phyloP scores from a whole-genome alignment of 1,140 invertebrate genomes.

The Aphelinus certus region DNA sequence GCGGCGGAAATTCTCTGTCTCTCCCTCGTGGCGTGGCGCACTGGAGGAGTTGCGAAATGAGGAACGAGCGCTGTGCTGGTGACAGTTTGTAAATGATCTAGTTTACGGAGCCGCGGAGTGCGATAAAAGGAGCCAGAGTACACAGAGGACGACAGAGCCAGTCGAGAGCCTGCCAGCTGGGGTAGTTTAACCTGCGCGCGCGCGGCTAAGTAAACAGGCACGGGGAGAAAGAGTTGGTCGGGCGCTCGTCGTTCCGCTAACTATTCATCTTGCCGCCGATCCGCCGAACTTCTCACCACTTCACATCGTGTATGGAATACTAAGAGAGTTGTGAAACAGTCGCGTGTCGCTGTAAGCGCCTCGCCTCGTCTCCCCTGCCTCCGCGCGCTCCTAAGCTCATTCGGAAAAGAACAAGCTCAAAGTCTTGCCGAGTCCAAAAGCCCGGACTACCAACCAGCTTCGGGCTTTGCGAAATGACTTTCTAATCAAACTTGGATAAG shows the following conservation, averaged over 20 bases:
- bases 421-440: no score
- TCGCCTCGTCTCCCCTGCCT: background rate
- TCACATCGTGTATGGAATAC: slow-evolving; percentile 34
- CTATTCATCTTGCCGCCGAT: slow-evolving; percentile 54
- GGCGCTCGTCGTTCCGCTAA: slow-evolving; percentile 35
- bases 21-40: background rate
- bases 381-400: background rate
- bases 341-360: slow-evolving; percentile 3
- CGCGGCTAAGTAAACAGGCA: no score
- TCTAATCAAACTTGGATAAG: slow-evolving; percentile 7
- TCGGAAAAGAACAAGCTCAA: background rate
- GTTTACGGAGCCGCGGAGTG: slow-evolving; percentile 43
- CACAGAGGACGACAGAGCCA: background rate
- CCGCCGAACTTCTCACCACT: slow-evolving; percentile 47
- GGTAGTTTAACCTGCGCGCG: no score
- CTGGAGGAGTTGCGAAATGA: slow-evolving; percentile 2
- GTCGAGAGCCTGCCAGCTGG: background rate
- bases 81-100: slow-evolving; percentile 60
- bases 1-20: slow-evolving; percentile 29
- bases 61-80: slow-evolving; percentile 43
- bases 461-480: background rate
- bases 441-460: background rate
- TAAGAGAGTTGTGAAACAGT: slow-evolving; percentile 38
- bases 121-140: slow-evolving; percentile 19
- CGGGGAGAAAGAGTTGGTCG: no score